Evolutionary conservation across 92 coral and sea anemone species (phyloP), one percentile per base, ranked within the genome.

Genomic region (Heliopora coerulea): DNA sequence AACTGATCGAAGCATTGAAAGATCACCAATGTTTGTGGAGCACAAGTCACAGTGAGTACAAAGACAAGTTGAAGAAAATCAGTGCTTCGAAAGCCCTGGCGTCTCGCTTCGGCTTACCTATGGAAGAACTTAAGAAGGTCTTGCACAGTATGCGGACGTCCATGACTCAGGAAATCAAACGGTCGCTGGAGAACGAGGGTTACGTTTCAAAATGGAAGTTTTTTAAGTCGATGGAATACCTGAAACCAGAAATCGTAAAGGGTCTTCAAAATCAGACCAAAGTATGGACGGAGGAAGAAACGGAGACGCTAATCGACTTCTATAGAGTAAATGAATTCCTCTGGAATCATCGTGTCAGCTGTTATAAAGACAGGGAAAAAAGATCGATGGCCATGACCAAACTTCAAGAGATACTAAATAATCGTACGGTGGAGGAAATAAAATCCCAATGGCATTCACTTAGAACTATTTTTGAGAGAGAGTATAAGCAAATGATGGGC

Each of bases 131-230:
- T 21, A 75, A 82, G 77, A 74, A 65, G 30, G 37, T 72, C 28
- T 10, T 75, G 39, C 82, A 75, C 73, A 82, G 82, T 56, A 82
- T 82, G 35, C 65, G 86, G n/a, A 82, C 82, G 17, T 75, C 81
- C 49, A 54, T 82, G 85, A 27, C 68, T 29, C 44, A 78, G 32
- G 82, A 82, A 68, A 79, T 82, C 67, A 82, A 82, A 25, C 54
- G 68, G 24, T 40, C 18, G 68, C 48, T 24, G 28, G 68, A 33
- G 27, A 63, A 75, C 18, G 30, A 54, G 17, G 58, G 20, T n/a
- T 82, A 64, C 32, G 73, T 44, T 8, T 72, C 79, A n/a, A 49
- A 40, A 41, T 75, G 82, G 82, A 75, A 75, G 68, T 82, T 65
- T 25, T 82, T 75, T 49, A 75, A 65, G 46, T 34, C 25, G 37